Evolutionary conservation across 2,113 vertebrate species (phyloP).

Genomic region (Acrocephalus kingi): DNA sequence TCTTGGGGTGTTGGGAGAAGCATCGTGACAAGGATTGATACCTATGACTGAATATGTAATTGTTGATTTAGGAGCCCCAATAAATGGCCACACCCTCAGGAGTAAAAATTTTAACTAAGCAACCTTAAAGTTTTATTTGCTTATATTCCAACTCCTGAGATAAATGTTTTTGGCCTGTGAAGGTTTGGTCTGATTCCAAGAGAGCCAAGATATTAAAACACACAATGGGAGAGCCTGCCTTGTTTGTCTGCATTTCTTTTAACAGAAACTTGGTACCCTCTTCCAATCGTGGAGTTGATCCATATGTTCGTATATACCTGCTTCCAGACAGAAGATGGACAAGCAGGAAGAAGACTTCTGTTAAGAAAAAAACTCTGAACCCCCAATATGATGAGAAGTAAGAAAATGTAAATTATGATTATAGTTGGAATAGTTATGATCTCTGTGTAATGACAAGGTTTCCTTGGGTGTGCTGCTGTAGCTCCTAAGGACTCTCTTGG

Average conservation of each 20-base stretch:
- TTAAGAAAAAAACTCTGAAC: constrained; percentile 85
- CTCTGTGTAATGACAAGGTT: not conserved
- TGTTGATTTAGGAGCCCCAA: not conserved
- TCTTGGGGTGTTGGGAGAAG: not conserved
- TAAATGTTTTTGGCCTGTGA: not conserved
- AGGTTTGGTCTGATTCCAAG: not conserved
- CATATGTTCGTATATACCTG: constrained; percentile 91
- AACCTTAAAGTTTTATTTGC: not conserved
- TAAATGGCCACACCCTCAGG: not conserved
- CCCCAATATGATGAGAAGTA: constrained; percentile 91
- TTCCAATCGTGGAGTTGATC: constrained; percentile 84
- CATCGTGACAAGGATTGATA: not conserved
- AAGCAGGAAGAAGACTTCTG: constrained; percentile 86
- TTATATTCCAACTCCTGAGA: not conserved
- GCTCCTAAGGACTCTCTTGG: not conserved
- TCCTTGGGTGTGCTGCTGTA: not conserved
- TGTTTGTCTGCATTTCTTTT: not conserved
- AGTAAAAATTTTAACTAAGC: not conserved
- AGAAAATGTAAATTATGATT: not conserved
- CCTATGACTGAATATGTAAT: not conserved
- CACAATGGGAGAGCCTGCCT: not conserved
- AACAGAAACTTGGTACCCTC: constrained; percentile 85
- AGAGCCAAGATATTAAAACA: not conserved
- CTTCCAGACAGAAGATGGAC: constrained; percentile 90
- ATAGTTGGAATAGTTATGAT: not conserved